Evolutionary conservation across 1,140 invertebrate genomes (phyloP), one percentile per base, ranked within the genome.

Genomic region (Ceratosolen fusciceps): DNA sequence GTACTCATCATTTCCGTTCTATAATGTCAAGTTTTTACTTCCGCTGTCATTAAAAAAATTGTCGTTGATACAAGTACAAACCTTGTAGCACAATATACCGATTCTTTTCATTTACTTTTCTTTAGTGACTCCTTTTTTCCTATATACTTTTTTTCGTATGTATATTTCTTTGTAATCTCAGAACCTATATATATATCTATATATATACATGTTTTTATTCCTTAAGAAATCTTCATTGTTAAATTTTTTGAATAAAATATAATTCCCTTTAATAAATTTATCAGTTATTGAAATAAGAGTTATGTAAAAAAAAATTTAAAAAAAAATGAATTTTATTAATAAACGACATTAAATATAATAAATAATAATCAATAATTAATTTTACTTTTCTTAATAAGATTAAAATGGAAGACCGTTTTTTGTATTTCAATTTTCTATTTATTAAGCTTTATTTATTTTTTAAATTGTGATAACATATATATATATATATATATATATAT

Each of bases 21-120:
- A 82, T 86, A 88, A 90, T 90, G 90, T 90, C 90, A 90, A 90
- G 87, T 87, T 87, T 86, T 85, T 82, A 90, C 87, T 90, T 90
- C 89, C 90, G 89, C 83, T 65, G 19, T 65, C 31, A 31, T 74
- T 75, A 72, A 67, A 73, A 62, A 81, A 70, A 65, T 81, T 79
- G 77, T 72, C 81, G 75, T 67, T 74, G 81, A 16, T n/a, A 21
- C 14, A 29, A 47, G 49, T 9, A 19, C 34, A 31, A 21, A 9
- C 16, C 73, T 62, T 47, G 1, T 2, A 65, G 37, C 39, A 72
- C 56, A 76, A 80, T 75, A 56, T 54, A 75, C n/a, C n/a, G 60
- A 58, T 80, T 75, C 73, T 65, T 75, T 71, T 47, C 73, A 47
- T 80, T 74, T 75, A 62, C 71, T 71, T 74, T 74, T 58, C 47